phyloP scores from a whole-genome alignment of 2,113 vertebrate genomes.

The Solenodon paradoxus region DNA sequence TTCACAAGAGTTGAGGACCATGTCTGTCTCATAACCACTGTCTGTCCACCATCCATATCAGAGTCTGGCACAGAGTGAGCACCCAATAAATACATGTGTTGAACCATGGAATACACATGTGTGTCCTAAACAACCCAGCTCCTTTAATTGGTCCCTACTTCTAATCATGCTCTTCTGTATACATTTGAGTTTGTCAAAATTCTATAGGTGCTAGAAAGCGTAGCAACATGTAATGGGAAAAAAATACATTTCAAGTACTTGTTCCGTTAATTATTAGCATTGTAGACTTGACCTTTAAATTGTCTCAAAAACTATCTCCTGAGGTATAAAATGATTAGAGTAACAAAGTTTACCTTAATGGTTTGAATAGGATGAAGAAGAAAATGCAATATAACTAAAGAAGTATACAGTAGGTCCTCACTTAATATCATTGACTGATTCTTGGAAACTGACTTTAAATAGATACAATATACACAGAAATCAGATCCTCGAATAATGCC shows the following conservation, averaged over 20 bases:
- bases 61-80: background rate
- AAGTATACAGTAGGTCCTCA: background rate
- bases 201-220: background rate
- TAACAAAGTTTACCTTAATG: background rate
- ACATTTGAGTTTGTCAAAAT: background rate
- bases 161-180: background rate
- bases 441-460: background rate
- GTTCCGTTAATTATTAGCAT: slow-evolving; percentile 1
- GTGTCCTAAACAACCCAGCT: background rate
- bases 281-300: background rate
- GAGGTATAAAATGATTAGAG: background rate
- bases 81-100: background rate
- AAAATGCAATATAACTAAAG: background rate
- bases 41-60: background rate
- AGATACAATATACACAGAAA: background rate
- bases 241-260: background rate
- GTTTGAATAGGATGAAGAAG: background rate
- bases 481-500: background rate
- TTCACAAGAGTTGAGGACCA: background rate
- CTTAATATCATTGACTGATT: background rate
- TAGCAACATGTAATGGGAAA: background rate
- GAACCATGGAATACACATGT: background rate
- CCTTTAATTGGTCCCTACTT: background rate
- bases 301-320: background rate
- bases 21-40: background rate